A percentile compares a stretch with the other conserved stretches of the same genome.
Evolutionary conservation across 2,113 vertebrate species (phyloP).

Genomic region (Dipodomys spectabilis): DNA sequence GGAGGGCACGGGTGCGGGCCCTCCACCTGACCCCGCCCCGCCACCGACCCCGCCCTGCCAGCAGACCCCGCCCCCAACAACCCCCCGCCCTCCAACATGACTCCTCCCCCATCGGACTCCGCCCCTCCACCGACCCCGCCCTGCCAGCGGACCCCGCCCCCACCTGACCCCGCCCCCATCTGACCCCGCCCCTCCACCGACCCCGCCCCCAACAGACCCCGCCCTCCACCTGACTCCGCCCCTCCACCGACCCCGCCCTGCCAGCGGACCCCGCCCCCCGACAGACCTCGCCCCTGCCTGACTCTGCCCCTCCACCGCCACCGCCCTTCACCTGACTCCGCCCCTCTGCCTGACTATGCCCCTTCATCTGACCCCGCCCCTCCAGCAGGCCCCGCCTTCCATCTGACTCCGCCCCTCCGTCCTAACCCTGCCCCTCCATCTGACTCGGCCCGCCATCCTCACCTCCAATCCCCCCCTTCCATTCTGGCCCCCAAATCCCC

Average conservation of each 20-base stretch:
- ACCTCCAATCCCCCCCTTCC: background rate
- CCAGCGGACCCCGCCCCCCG: background rate
- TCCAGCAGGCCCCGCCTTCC: background rate
- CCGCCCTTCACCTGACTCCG: too few species aligned
- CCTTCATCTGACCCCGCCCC: too few species aligned
- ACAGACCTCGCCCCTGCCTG: background rate
- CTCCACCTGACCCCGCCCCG: too few species aligned
- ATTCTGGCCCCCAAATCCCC: background rate
- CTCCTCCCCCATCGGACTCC: too few species aligned
- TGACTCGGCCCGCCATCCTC: accelerated
- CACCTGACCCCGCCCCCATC: background rate
- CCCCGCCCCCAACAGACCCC: background rate
- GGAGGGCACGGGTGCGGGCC: too few species aligned
- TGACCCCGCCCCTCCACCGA: accelerated
- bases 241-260: too few species aligned
- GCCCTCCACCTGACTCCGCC: accelerated
- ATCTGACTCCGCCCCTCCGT: background rate
- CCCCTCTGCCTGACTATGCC: too few species aligned
- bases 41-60: too few species aligned
- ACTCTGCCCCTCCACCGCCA: too few species aligned
- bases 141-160: background rate
- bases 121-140: background rate
- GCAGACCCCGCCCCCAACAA: too few species aligned
- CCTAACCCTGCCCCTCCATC: background rate
- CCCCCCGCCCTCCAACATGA: too few species aligned